Percentiles rank a stretch among this genome's conserved stretches.
phyloP scores from a whole-genome alignment of 2,888 invertebrate species.

The Ormyrus pomaceus region DNA sequence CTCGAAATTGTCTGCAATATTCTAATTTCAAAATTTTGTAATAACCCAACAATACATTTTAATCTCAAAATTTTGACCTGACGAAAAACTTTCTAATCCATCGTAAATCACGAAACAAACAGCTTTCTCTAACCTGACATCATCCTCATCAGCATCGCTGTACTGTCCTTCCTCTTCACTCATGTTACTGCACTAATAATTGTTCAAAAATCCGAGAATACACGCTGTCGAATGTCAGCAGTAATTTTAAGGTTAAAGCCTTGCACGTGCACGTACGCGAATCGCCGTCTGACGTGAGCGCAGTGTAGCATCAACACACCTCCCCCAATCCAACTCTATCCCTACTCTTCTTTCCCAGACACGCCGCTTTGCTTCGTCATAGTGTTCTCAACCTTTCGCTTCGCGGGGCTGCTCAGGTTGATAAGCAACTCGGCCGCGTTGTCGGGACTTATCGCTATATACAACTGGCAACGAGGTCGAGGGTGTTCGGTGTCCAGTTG shows the following conservation, averaged over 20 bases:
- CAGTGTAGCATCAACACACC: not conserved
- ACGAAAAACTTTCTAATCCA: no score
- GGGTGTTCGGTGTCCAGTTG: not conserved
- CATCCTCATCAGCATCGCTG: constrained; percentile 75
- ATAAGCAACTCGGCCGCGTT: not conserved
- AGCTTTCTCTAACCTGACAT: constrained; percentile 57
- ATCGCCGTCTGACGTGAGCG: no score
- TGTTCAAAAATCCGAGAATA: not conserved
- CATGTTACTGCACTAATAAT: not conserved
- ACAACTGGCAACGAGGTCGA: constrained; percentile 17
- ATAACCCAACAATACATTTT: no score
- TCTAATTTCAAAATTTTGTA: no score
- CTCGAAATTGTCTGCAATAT: no score
- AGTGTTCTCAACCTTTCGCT: not conserved
- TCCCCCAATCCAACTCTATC: not conserved
- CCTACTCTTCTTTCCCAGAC: not conserved
- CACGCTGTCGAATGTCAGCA: constrained; percentile 5
- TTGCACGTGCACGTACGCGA: not conserved
- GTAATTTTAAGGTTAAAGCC: constrained; percentile 38
- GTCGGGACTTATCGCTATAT: not conserved
- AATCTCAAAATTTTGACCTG: no score
- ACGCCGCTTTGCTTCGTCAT: not conserved
- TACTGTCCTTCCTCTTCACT: constrained; percentile 74
- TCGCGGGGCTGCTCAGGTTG: not conserved
- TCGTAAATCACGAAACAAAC: no score